phyloP scores from a whole-genome alignment of 2,888 invertebrate genomes.

The Drosophila prostipennis region DNA sequence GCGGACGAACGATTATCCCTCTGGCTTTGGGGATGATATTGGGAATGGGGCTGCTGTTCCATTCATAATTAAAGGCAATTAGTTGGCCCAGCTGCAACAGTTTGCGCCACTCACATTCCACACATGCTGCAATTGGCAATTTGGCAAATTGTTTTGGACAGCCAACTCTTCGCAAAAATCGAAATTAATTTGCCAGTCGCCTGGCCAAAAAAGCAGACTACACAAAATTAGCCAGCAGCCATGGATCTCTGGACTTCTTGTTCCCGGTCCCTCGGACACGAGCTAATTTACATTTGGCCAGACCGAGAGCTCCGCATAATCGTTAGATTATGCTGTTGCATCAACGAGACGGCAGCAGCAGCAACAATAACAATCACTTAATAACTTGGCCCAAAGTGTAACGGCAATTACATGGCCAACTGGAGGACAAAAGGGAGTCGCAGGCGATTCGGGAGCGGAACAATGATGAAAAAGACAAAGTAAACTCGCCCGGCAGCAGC shows the following conservation, averaged over 20 bases:
- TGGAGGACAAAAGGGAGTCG: conserved; percentile 5
- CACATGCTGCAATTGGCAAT: conserved; percentile 38
- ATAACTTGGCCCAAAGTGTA: conserved; percentile 68
- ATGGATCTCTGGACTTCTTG: conserved; percentile 6
- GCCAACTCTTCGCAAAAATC: conserved; percentile 33
- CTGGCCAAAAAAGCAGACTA: conserved; percentile 44
- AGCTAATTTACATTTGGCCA: conserved; percentile 47
- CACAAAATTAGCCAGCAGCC: conserved; percentile 12
- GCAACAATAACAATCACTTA: conserved; percentile 64
- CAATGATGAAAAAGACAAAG: conserved; percentile 33
- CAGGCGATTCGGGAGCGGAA: conserved; percentile 3
- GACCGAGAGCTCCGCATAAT: conserved; percentile 61
- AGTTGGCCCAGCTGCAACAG: conserved; percentile 58
- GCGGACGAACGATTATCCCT: conserved; percentile 49
- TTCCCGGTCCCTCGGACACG: conserved; percentile 1
- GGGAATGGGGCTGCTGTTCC: neutral
- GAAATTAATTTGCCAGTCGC: conserved; percentile 57
- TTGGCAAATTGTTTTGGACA: conserved; percentile 29
- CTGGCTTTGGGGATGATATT: neutral
- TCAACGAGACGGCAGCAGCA: conserved; percentile 9
- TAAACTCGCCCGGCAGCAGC: conserved; percentile 54
- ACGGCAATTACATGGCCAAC: conserved; percentile 61
- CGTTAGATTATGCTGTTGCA: conserved; percentile 70
- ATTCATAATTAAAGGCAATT: conserved; percentile 64
- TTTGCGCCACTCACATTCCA: conserved; percentile 41